These are phyloP conservation scores for Ceratina japonica DNA, from an alignment of 1,140 invertebrate genomes.

Conservation along the genomic window DNA sequence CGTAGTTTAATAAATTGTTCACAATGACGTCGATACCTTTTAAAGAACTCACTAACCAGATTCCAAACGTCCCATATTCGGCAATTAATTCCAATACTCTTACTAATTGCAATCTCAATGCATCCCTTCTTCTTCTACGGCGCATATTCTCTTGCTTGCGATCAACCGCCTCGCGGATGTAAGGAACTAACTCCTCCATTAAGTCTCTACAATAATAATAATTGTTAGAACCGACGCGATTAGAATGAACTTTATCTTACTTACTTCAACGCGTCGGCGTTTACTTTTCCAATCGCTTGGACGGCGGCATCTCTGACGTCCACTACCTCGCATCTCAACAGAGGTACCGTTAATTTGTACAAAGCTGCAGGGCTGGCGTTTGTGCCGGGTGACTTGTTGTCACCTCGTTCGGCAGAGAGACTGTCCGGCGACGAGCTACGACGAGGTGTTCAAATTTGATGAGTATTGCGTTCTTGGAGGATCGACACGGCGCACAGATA, in stretches of 20 bases:
- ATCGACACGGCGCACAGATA: slow-evolving; percentile 12
- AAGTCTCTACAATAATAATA: slow-evolving; percentile 86
- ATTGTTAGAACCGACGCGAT: not conserved
- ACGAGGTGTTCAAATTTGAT: slow-evolving; percentile 35
- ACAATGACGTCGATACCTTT: not conserved
- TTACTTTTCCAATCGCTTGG: slow-evolving; percentile 95
- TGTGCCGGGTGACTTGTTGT: slow-evolving; percentile 82
- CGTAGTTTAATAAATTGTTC: not conserved
- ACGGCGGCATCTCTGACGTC: slow-evolving; percentile 97
- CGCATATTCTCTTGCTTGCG: slow-evolving; percentile 98
- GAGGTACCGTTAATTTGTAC: slow-evolving; percentile 94
- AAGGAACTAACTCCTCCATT: slow-evolving; percentile 95
- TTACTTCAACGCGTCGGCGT: slow-evolving; percentile 95
- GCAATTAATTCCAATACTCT: slow-evolving; percentile 95
- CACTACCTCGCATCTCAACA: slow-evolving; percentile 92
- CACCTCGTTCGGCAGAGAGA: slow-evolving; percentile 88
- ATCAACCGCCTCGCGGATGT: slow-evolving; percentile 97
- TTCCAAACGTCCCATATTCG: slow-evolving; percentile 94
- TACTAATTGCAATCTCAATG: slow-evolving; percentile 94
- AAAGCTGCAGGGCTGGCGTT: slow-evolving; percentile 89
- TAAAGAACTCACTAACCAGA: slow-evolving; percentile 82
- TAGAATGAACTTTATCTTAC: slow-evolving; percentile 59
- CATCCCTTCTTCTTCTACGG: slow-evolving; percentile 92
- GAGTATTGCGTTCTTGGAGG: not conserved
- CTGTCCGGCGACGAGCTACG: slow-evolving; percentile 92